Evolutionary conservation across 1,140 invertebrate species (phyloP).

Genomic region (Leptinotarsa defecta): DNA sequence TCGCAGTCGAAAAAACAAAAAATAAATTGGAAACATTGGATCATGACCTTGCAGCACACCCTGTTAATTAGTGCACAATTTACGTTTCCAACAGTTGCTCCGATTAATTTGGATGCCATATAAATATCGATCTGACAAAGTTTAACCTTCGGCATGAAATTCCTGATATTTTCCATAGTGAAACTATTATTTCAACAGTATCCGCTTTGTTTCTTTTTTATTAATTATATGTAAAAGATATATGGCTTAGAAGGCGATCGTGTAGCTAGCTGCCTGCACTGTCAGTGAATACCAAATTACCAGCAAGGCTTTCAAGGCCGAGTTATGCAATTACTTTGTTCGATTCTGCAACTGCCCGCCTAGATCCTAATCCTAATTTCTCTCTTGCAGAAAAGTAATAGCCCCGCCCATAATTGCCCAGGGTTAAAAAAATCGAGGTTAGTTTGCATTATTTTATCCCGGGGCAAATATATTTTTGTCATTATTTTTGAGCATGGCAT

Average conservation of each 20-base stretch:
- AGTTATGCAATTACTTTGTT: constrained; percentile 8
- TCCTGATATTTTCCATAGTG: too few relatives aligned
- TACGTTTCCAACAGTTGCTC: too few relatives aligned
- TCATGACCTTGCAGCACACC: too few relatives aligned
- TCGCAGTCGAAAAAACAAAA: too few relatives aligned
- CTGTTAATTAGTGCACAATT: too few relatives aligned
- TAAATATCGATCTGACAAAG: too few relatives aligned
- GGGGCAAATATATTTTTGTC: background rate
- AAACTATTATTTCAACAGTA: constrained; percentile 2
- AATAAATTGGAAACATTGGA: too few relatives aligned
- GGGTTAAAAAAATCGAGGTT: background rate
- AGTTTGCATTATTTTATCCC: background rate
- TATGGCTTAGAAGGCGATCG: background rate
- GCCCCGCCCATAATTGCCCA: background rate
- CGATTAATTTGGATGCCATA: too few relatives aligned
- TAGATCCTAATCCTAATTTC: background rate
- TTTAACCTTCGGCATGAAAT: too few relatives aligned
- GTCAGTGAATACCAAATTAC: background rate
- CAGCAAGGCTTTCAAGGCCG: background rate
- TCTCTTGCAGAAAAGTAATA: constrained; percentile 1
- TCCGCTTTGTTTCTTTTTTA: constrained; percentile 3
- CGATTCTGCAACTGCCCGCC: background rate
- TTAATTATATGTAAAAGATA: background rate
- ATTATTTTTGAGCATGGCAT: too few relatives aligned
- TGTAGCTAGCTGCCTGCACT: background rate